These are phyloP conservation scores for Globodera rostochiensis DNA, from an alignment of 1,140 invertebrate species.

Conservation along the genomic window DNA sequence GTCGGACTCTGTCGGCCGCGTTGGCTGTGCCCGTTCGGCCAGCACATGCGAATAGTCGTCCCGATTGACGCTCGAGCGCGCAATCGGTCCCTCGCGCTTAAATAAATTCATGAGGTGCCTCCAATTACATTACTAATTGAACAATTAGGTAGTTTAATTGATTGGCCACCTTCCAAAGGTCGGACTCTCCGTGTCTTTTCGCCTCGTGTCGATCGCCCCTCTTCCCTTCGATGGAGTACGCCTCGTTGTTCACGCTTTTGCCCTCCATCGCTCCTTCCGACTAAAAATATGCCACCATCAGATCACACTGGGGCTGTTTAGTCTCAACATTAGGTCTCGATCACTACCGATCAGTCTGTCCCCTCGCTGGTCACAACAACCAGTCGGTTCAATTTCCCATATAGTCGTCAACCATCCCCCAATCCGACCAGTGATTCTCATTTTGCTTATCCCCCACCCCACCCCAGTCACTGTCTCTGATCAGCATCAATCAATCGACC, in stretches of 20 bases:
- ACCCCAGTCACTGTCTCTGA: too few species aligned
- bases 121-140: neutral
- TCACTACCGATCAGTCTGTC: too few species aligned
- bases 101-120: neutral
- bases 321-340: too few species aligned
- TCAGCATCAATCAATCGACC: neutral
- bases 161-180: conserved; percentile 16
- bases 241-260: conserved; percentile 12
- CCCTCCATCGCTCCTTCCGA: neutral
- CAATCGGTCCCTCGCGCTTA: conserved; percentile 27
- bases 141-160: neutral
- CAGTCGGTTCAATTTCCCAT: too few species aligned
- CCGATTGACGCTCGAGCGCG: conserved; percentile 25
- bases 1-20: conserved; percentile 32
- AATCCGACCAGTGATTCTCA: too few species aligned
- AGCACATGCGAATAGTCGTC: conserved; percentile 20
- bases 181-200: conserved; percentile 5
- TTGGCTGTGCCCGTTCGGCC: conserved; percentile 18
- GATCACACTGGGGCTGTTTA: too few species aligned
- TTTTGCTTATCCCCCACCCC: too few species aligned
- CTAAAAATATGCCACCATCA: neutral
- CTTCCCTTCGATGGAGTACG: conserved; percentile 17
- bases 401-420: too few species aligned
- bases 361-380: too few species aligned
- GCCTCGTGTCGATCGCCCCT: conserved; percentile 26